A percentile compares a stretch with the other conserved stretches of the same genome.
phyloP scores from a whole-genome alignment of 1,140 invertebrate genomes.

The Penaeus indicus region DNA sequence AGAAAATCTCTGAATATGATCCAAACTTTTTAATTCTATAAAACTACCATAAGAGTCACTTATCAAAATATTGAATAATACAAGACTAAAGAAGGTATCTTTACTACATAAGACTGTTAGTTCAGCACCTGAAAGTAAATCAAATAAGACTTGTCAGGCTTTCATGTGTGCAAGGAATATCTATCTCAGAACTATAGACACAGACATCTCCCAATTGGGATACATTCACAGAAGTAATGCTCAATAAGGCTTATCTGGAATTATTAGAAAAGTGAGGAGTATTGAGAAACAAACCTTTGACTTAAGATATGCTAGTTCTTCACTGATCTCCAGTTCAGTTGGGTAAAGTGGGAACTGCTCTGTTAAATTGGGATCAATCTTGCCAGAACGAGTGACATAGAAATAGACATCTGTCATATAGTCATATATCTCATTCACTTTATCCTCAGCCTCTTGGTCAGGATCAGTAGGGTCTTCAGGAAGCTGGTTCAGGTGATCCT shows the following conservation, averaged over 20 bases:
- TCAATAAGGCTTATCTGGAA: background rate
- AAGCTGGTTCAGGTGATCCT: constrained; percentile 14
- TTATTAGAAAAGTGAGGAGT: background rate
- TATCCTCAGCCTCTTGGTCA: background rate
- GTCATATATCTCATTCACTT: background rate
- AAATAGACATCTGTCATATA: constrained; percentile 44
- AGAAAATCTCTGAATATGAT: too few species aligned
- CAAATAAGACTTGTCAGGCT: background rate
- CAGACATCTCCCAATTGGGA: background rate
- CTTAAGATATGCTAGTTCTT: constrained; percentile 38
- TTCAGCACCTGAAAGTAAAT: too few species aligned
- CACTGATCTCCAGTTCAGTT: constrained; percentile 43
- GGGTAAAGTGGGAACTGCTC: constrained; percentile 60
- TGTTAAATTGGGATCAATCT: constrained; percentile 43
- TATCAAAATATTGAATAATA: too few species aligned
- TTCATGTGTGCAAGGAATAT: background rate
- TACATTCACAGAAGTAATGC: background rate
- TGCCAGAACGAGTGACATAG: constrained; percentile 47
- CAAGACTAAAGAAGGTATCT: too few species aligned
- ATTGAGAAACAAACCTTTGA: constrained; percentile 32
- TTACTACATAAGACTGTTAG: too few species aligned
- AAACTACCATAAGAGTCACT: too few species aligned
- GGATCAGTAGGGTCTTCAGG: background rate
- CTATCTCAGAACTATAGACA: background rate
- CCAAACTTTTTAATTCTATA: too few species aligned